Evolutionary conservation across 1,140 invertebrate species (phyloP).

Genomic region (Amphibalanus amphitrite): DNA sequence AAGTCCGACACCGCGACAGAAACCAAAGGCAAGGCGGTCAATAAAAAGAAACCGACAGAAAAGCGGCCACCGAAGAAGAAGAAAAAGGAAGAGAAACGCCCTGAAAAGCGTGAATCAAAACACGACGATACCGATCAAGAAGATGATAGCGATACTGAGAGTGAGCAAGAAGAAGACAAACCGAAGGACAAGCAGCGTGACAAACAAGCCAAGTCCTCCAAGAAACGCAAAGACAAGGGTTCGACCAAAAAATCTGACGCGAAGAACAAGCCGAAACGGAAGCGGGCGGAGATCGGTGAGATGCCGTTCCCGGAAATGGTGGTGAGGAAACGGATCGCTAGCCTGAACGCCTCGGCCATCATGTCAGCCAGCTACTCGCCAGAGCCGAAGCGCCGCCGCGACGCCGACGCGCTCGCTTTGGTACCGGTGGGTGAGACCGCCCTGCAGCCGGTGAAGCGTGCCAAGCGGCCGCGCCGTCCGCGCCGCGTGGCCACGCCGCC

Average conservation of each 20-base stretch:
- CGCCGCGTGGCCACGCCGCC: background rate
- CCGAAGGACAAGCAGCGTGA: slow-evolving; percentile 12
- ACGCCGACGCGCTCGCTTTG: background rate
- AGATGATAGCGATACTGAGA: too few relatives aligned
- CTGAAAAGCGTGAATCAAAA: too few relatives aligned
- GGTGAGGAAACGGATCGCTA: slow-evolving; percentile 77
- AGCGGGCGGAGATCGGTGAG: slow-evolving; percentile 17
- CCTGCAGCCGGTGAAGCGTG: background rate
- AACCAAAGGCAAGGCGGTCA: slow-evolving; percentile 29
- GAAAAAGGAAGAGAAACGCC: slow-evolving; percentile 13
- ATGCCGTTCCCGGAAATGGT: slow-evolving; percentile 64
- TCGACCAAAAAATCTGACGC: slow-evolving; percentile 12
- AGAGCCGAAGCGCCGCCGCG: slow-evolving; percentile 30
- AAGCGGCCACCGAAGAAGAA: slow-evolving; percentile 15
- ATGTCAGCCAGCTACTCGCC: slow-evolving; percentile 67
- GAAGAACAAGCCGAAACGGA: slow-evolving; percentile 16
- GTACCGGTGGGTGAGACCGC: background rate
- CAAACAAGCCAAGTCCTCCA: slow-evolving; percentile 16
- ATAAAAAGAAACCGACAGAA: slow-evolving; percentile 22
- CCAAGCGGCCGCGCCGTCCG: too few relatives aligned
- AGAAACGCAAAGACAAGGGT: slow-evolving; percentile 15
- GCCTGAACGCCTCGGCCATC: slow-evolving; percentile 78
- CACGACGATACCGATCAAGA: slow-evolving; percentile 19
- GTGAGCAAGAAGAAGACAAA: too few relatives aligned
- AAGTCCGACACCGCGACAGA: slow-evolving; percentile 16